Base-by-base conservation (phyloP, 2,888 invertebrate species). In the Monochamus alternatus region DNA sequence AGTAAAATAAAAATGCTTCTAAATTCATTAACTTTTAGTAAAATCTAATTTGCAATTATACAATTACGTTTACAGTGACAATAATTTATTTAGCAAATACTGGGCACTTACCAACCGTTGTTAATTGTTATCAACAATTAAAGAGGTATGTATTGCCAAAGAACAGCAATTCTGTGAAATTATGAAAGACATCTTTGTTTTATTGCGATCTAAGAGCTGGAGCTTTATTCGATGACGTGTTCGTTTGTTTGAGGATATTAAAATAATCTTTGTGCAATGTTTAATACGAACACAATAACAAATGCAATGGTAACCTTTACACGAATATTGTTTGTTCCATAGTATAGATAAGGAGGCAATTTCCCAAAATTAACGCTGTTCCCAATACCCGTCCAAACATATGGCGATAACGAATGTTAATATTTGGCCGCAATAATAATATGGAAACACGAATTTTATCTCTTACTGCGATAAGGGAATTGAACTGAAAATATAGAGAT, bases 351-450 rank as follows among this genome's bases (percentile, higher is more conserved):
- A 69, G 60, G 10, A 22, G 31, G 47, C 43, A 69, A 69, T 69
- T 69, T 69, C 59, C 60, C 60, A 60, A 69, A 69, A 69, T 69
- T 69, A 69, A 69, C 59, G 43, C n/a, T 43, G 60, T 47, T 30
- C 69, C 58, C 44, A 59, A 69, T 69, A 69, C n/a, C 69, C 60
- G 14, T 38, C 7, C 60, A 69, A 69, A 69, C 69, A 60, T 69
- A 69, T 59, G 69, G 69, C 47, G 69, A 69, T 69, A 69, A 62
- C 60, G 9, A 44, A 69, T 47, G 60, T 60, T 69, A 69, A 69
- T 69, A 69, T 69, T 69, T 69, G 69, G 44, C 43, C 43, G 60
- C 60, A 69, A 69, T 60, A 69, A 68, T 68, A 59, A 55, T 30
- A 55, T 58, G 10, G 22, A 59, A 68, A 68, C 52, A 68, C 14